phyloP scores from a whole-genome alignment of 2,113 vertebrate species.

The Bubo bubo region DNA sequence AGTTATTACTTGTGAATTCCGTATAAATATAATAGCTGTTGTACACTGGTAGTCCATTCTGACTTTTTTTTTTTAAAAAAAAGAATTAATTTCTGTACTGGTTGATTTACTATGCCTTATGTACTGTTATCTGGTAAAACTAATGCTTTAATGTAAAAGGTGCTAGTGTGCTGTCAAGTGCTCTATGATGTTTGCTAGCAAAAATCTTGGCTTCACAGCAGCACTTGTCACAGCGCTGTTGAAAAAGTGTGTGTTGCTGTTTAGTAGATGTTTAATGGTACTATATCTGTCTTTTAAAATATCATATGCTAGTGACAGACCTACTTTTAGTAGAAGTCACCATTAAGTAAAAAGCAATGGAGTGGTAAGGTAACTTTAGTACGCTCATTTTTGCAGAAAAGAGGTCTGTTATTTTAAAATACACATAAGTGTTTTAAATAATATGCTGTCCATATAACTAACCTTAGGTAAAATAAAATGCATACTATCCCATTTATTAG shows the following conservation, averaged over 20 bases:
- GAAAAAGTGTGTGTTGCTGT: not conserved
- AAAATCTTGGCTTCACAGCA: not conserved
- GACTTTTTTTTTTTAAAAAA: not conserved
- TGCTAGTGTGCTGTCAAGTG: not conserved
- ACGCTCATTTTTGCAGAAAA: not conserved
- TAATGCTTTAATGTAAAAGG: not conserved
- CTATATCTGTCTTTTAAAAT: not conserved
- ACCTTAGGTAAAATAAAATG: not conserved
- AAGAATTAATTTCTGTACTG: not conserved
- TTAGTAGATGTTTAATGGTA: not conserved
- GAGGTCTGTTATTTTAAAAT: not conserved
- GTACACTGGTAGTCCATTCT: not conserved
- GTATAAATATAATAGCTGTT: not conserved
- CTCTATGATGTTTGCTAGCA: not conserved
- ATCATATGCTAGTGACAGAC: not conserved
- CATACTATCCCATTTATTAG: not conserved
- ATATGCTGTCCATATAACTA: not conserved
- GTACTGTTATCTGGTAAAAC: not conserved
- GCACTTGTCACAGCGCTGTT: not conserved
- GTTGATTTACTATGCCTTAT: not conserved
- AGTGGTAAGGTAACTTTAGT: not conserved
- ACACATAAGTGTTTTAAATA: not conserved
- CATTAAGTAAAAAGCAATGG: not conserved
- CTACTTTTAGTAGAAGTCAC: not conserved
- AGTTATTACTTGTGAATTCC: not conserved